A percentile compares a stretch with the other conserved stretches of the same genome.
phyloP scores from a whole-genome alignment of 1,140 invertebrate species.

The Drosophila seguyi region DNA sequence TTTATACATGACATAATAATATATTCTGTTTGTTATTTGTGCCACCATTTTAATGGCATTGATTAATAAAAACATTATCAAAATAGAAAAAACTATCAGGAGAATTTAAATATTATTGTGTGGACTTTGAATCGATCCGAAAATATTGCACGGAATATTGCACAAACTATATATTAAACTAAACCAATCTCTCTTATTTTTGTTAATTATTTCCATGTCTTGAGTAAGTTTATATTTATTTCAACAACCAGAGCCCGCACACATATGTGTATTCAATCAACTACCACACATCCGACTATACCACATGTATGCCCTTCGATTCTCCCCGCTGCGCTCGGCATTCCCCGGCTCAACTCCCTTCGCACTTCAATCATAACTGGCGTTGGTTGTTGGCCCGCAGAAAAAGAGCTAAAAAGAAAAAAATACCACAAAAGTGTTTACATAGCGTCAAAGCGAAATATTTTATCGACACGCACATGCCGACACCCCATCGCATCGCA shows the following conservation, averaged over 20 bases:
- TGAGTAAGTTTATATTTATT: conserved; percentile 17
- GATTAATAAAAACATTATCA: background rate
- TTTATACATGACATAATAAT: conserved; percentile 1
- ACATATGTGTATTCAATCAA: conserved; percentile 24
- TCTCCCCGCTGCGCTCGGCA: background rate
- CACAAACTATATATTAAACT: background rate
- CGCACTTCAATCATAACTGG: conserved; percentile 40
- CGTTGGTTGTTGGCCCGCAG: conserved; percentile 29
- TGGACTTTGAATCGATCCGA: background rate
- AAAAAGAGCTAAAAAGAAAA: conserved; percentile 19
- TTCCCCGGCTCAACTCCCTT: background rate
- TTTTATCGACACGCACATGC: conserved; percentile 79
- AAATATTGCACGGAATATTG: background rate
- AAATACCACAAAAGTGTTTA: conserved; percentile 78
- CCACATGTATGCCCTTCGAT: conserved; percentile 10
- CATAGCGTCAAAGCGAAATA: conserved; percentile 78
- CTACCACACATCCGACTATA: conserved; percentile 8
- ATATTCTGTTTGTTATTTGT: background rate
- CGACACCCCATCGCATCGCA: conserved; percentile 29
- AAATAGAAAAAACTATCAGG: no score
- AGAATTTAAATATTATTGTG: background rate
- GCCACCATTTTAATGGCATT: background rate
- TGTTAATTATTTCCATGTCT: conserved; percentile 6
- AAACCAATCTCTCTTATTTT: background rate
- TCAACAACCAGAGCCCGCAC: background rate